These are phyloP conservation scores for Drosophila nigromelanica DNA, from an alignment of 1,140 invertebrate species.

Conservation along the genomic window DNA sequence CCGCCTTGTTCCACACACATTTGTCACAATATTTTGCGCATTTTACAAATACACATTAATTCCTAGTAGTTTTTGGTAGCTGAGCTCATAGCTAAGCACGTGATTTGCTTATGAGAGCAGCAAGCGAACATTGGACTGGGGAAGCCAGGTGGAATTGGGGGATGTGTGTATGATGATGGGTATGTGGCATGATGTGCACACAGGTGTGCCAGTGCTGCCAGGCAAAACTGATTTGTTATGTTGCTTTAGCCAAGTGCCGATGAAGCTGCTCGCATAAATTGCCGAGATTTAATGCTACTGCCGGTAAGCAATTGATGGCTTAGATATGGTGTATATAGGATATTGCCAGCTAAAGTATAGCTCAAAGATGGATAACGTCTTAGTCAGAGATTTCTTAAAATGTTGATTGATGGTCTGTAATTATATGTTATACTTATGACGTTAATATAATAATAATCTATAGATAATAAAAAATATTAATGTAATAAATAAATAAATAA, in stretches of 20 bases:
- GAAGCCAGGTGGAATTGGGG: background rate
- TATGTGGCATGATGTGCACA: background rate
- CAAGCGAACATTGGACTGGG: background rate
- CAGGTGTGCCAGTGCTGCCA: conserved; percentile 42
- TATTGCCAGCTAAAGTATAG: background rate
- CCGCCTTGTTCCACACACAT: background rate
- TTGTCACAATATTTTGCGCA: conserved; percentile 42
- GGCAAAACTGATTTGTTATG: conserved; percentile 44
- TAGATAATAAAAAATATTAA: too few species aligned
- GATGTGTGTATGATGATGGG: too few species aligned
- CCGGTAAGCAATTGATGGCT: conserved; percentile 41
- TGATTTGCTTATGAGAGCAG: conserved; percentile 68
- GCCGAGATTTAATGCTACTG: conserved; percentile 40
- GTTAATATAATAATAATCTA: too few species aligned
- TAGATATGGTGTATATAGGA: background rate
- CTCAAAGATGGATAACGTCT: background rate
- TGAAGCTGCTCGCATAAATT: conserved; percentile 47
- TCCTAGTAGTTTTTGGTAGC: conserved; percentile 38
- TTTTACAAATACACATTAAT: conserved; percentile 62
- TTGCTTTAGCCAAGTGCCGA: conserved; percentile 29
- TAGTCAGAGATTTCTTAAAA: background rate
- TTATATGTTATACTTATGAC: too few species aligned
- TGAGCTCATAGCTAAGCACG: conserved; percentile 61
- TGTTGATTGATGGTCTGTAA: too few species aligned
- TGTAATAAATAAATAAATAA: too few species aligned